Evolutionary conservation across 2,888 invertebrate species (phyloP).

Genomic region (Thumatha senex): DNA sequence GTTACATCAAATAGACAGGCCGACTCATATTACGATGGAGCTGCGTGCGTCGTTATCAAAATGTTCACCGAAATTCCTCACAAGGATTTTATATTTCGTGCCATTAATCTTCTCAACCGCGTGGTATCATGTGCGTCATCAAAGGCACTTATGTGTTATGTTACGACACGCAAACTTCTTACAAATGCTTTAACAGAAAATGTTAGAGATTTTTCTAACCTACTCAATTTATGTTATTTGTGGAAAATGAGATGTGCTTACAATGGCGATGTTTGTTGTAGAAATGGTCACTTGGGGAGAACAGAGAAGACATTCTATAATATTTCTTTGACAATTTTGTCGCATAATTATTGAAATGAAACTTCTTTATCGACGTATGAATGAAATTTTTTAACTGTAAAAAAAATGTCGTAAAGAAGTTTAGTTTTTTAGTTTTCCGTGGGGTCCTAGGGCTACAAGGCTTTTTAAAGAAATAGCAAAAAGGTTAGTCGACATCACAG

Average conservation of each 20-base stretch:
- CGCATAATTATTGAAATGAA: too few species aligned
- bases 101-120: conserved; percentile 11
- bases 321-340: too few species aligned
- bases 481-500: too few species aligned
- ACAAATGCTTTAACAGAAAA: conserved; percentile 3
- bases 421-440: too few species aligned
- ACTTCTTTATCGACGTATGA: too few species aligned
- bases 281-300: too few species aligned
- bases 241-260: not conserved
- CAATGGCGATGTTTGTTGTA: too few species aligned
- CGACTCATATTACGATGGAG: conserved; percentile 1
- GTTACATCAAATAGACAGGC: not conserved
- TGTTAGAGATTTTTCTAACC: not conserved
- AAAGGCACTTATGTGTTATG: conserved; percentile 2
- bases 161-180: not conserved
- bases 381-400: too few species aligned
- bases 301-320: too few species aligned
- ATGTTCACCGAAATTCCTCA: conserved; percentile 3
- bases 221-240: conserved; percentile 4
- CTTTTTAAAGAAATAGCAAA: too few species aligned
- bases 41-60: conserved; percentile 4
- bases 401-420: too few species aligned
- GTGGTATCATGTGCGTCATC: conserved; percentile 11
- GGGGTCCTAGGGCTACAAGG: too few species aligned
- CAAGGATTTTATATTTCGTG: conserved; percentile 14